Percentiles rank a stretch among this genome's conserved stretches.
Evolutionary conservation across 2,797 vertebrate species (phyloP).

Genomic region (Ctenopoma kingsleyae): DNA sequence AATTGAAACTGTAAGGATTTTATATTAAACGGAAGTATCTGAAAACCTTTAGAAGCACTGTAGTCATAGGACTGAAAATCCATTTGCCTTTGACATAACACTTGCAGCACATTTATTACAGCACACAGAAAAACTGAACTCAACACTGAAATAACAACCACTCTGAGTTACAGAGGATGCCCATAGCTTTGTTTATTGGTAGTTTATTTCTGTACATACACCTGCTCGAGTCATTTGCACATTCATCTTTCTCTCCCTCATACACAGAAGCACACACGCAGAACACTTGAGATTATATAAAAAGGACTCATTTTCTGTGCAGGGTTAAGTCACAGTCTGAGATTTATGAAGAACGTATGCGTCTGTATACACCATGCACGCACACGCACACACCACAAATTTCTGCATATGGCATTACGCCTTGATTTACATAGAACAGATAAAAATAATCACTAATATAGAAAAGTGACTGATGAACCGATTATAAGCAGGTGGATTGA

Average conservation of each 20-base stretch:
- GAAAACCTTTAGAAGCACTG: too few relatives aligned
- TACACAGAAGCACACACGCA: constrained; percentile 33
- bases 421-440: constrained; percentile 56
- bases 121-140: neutral
- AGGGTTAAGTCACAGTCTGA: constrained; percentile 71
- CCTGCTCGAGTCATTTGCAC: constrained; percentile 73
- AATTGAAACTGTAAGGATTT: too few relatives aligned
- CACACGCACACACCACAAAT: constrained; percentile 41
- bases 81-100: neutral
- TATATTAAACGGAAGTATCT: too few relatives aligned
- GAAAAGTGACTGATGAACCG: constrained; percentile 51
- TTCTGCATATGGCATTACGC: constrained; percentile 60
- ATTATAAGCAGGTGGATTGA: constrained; percentile 42
- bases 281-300: constrained; percentile 68
- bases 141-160: neutral
- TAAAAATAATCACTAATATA: constrained; percentile 46
- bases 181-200: constrained; percentile 73
- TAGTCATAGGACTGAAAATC: too few relatives aligned
- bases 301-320: constrained; percentile 66
- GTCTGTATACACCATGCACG: constrained; percentile 46
- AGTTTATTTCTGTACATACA: constrained; percentile 82
- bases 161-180: constrained; percentile 19
- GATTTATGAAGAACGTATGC: constrained; percentile 62
- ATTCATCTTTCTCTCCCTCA: constrained; percentile 49
- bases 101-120: too few relatives aligned